Evolutionary conservation across 1,140 invertebrate species (phyloP).

Genomic region (Brachionus koreanus): DNA sequence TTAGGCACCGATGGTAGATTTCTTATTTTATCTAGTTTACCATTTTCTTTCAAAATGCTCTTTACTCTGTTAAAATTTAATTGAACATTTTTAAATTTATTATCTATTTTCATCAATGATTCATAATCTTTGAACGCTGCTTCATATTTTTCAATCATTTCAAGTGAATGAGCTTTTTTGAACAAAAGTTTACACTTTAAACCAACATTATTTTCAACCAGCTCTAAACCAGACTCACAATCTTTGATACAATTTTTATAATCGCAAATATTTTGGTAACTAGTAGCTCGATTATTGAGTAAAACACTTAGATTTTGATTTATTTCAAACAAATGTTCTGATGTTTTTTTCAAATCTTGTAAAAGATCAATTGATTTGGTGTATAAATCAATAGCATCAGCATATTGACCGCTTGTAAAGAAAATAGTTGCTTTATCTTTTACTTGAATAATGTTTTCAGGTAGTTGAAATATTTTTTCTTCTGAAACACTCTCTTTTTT

Average conservation of each 20-base stretch:
- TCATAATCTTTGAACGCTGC: neutral
- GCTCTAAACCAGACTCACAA: neutral
- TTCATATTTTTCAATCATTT: slow-evolving; percentile 38
- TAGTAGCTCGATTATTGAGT: slow-evolving; percentile 5
- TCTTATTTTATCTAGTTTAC: neutral
- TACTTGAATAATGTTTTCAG: neutral
- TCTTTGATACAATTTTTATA: slow-evolving; percentile 40
- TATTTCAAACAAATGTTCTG: neutral
- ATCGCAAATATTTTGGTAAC: slow-evolving; percentile 23
- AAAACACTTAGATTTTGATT: neutral
- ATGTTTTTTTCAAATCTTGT: slow-evolving; percentile 1
- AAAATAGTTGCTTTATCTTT: slow-evolving; percentile 18
- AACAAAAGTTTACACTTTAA: slow-evolving; percentile 10
- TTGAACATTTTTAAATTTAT: slow-evolving; percentile 43
- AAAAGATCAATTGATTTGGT: neutral
- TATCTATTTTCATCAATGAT: slow-evolving; percentile 14
- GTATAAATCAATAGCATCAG: neutral
- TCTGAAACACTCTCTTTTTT: neutral
- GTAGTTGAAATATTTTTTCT: slow-evolving; percentile 1
- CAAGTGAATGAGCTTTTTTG: slow-evolving; percentile 31
- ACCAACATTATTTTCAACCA: neutral
- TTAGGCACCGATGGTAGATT: neutral
- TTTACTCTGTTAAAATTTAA: slow-evolving; percentile 23
- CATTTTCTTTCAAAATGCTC: neutral
- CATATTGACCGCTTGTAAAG: slow-evolving; percentile 33